These are phyloP conservation scores for Punctoribates punctum DNA, from an alignment of 2,888 invertebrate species.

Conservation along the genomic window DNA sequence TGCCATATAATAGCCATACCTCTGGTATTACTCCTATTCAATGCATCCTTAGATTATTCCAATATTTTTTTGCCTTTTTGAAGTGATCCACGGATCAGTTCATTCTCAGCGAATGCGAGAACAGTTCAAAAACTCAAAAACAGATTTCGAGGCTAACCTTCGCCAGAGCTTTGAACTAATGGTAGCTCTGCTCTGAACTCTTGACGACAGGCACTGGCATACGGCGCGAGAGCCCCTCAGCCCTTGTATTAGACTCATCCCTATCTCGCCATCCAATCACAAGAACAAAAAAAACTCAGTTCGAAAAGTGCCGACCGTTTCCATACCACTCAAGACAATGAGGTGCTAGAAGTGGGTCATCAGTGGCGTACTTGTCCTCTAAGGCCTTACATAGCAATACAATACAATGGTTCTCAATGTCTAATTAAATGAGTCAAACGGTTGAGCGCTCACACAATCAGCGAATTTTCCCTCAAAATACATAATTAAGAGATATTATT, in stretches of 20 bases:
- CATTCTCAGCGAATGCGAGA: neutral
- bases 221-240: neutral
- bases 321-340: neutral
- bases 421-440: neutral
- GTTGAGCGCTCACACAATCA: neutral
- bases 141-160: neutral
- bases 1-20: neutral
- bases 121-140: neutral
- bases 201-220: neutral
- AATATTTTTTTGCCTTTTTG: neutral
- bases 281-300: neutral
- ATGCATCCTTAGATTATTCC: neutral
- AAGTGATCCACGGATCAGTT: neutral
- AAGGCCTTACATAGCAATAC: no score
- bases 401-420: no score
- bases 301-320: neutral
- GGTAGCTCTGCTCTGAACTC: neutral
- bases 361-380: neutral
- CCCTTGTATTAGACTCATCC: slow-evolving; percentile 23
- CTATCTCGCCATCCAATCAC: slow-evolving; percentile 10
- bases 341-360: neutral
- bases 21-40: neutral
- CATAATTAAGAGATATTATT: neutral
- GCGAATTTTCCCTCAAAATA: neutral
- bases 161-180: slow-evolving; percentile 2